Percentiles rank a stretch among this genome's conserved stretches.
These are phyloP conservation scores for Zoanthus sansibaricus DNA, from an alignment of 92 coral and sea anemone species.

Conservation along the genomic window DNA sequence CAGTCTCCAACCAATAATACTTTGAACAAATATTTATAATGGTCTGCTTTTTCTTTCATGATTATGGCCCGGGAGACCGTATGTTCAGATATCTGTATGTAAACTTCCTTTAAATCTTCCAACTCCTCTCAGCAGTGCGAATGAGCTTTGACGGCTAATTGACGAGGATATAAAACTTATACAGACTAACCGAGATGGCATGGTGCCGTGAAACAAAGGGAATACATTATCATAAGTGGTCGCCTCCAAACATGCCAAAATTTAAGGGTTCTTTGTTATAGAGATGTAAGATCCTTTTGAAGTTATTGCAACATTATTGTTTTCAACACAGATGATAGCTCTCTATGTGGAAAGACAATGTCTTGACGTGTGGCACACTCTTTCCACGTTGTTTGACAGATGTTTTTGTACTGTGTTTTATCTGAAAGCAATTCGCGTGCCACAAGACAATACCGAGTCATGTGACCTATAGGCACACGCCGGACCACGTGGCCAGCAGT, in stretches of 20 bases:
- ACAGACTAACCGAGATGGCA: constrained; percentile 33
- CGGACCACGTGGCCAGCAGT: constrained; percentile 26
- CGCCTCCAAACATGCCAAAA: constrained; percentile 11
- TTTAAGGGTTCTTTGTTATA: constrained; percentile 14
- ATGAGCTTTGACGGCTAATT: background rate
- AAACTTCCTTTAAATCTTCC: background rate
- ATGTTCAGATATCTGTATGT: background rate
- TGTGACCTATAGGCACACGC: constrained; percentile 41
- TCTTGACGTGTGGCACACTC: constrained; percentile 31
- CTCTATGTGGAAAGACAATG: constrained; percentile 39
- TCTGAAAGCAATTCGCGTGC: constrained; percentile 78
- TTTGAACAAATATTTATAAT: constrained; percentile 90
- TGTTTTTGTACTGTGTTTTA: constrained; percentile 60
- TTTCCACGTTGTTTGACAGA: constrained; percentile 54
- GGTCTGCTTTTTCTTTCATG: constrained; percentile 65
- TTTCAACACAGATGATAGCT: constrained; percentile 22
- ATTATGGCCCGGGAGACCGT: background rate
- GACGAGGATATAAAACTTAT: constrained; percentile 2
- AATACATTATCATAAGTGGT: constrained; percentile 27
- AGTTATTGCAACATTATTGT: constrained; percentile 24
- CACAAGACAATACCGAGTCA: constrained; percentile 42
- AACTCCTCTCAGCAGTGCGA: constrained; percentile 12
- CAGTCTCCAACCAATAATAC: constrained; percentile 94
- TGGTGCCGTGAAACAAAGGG: constrained; percentile 25
- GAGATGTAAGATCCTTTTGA: constrained; percentile 14